These are phyloP conservation scores for Lates calcarifer DNA, from an alignment of 2,113 vertebrate genomes.

Conservation along the genomic window DNA sequence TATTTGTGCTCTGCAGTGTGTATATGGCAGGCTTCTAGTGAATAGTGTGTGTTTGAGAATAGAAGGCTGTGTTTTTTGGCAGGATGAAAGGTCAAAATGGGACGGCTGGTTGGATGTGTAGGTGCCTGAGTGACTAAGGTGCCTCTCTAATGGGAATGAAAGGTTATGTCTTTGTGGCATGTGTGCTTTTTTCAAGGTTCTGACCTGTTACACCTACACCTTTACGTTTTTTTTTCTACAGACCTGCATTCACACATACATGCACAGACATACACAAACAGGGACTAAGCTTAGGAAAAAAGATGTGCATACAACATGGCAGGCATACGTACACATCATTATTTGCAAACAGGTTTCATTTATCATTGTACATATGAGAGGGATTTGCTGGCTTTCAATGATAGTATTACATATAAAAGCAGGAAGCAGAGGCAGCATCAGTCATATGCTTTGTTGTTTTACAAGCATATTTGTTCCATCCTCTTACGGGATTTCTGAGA, in stretches of 20 bases:
- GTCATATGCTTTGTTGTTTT: constrained; percentile 7
- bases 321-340: neutral
- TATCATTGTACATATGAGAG: neutral
- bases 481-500: constrained; percentile 35
- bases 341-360: constrained; percentile 6
- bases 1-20: constrained; percentile 60
- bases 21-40: constrained; percentile 50
- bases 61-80: constrained; percentile 36
- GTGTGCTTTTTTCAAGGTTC: constrained; percentile 30
- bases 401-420: constrained; percentile 4
- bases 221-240: constrained; percentile 16
- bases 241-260: constrained; percentile 1
- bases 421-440: constrained; percentile 14
- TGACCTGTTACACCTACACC: constrained; percentile 34
- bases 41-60: constrained; percentile 42
- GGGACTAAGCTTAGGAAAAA: neutral
- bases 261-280: neutral
- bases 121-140: constrained; percentile 45
- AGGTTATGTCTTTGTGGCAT: constrained; percentile 33
- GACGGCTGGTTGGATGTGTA: constrained; percentile 48
- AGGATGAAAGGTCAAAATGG: constrained; percentile 50
- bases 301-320: neutral
- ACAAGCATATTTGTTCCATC: constrained; percentile 24
- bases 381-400: constrained; percentile 21
- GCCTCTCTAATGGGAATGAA: constrained; percentile 44